Conservation (phyloP, 2,113 vertebrate genomes). For the Phalacrocorax pelagicus region DNA sequence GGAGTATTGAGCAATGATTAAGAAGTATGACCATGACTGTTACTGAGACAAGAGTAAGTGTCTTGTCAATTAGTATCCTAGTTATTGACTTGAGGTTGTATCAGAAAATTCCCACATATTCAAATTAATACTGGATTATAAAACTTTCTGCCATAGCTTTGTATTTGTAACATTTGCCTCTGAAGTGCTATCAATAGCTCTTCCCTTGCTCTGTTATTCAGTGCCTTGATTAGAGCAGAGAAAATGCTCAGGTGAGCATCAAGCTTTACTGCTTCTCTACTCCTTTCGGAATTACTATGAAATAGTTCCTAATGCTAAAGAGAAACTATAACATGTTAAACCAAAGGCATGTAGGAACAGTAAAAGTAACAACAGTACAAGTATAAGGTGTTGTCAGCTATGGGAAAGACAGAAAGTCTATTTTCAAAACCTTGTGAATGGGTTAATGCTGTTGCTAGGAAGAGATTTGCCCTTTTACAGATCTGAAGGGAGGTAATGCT, state of each 20-base stretch:
- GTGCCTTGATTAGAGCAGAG: not conserved
- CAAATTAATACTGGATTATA: not conserved
- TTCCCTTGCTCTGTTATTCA: not conserved
- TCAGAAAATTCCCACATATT: not conserved
- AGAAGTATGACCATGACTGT: not conserved
- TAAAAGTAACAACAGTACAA: not conserved
- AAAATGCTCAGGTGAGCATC: accelerated
- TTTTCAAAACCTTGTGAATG: slow-evolving; percentile 21
- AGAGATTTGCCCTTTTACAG: slow-evolving; percentile 43
- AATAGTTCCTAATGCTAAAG: not conserved
- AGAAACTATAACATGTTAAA: not conserved
- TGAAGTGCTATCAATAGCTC: not conserved
- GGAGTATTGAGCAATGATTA: not conserved
- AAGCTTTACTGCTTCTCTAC: not conserved
- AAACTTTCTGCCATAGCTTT: not conserved
- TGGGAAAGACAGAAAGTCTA: not conserved
- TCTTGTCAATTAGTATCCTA: not conserved
- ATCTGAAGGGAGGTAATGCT: slow-evolving; percentile 40
- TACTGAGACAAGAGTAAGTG: not conserved
- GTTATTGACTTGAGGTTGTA: not conserved
- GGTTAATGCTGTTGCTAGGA: slow-evolving; percentile 39
- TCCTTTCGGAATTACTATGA: not conserved
- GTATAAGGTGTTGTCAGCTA: not conserved
- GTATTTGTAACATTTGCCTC: not conserved
- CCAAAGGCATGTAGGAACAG: not conserved